Evolutionary conservation across 1,140 invertebrate genomes (phyloP).

Genomic region (Ceratina japonica): DNA sequence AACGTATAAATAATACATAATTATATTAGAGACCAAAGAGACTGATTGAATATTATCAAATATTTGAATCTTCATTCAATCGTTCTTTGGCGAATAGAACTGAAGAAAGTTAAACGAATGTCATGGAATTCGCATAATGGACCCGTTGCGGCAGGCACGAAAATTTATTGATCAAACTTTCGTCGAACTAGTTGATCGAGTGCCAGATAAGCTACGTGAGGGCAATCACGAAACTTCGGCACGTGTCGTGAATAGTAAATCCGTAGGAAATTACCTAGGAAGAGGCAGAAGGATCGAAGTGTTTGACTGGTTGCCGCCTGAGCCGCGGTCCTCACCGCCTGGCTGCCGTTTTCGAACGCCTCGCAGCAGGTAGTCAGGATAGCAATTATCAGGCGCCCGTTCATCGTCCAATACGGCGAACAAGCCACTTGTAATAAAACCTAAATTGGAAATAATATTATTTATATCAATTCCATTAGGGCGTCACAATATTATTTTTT

Average conservation of each 20-base stretch:
- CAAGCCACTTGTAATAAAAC: constrained; percentile 90
- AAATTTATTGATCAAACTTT: constrained; percentile 56
- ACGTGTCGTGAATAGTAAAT: not conserved
- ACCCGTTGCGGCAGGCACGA: constrained; percentile 27
- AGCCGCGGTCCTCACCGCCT: constrained; percentile 89
- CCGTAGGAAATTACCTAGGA: constrained; percentile 81
- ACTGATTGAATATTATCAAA: too few species aligned
- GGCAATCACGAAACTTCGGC: not conserved
- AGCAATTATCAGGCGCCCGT: constrained; percentile 89
- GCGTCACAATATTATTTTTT: too few species aligned
- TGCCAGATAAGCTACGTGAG: not conserved
- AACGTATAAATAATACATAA: too few species aligned
- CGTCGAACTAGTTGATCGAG: not conserved
- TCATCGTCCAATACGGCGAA: constrained; percentile 89
- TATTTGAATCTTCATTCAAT: not conserved
- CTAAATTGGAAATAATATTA: constrained; percentile 71
- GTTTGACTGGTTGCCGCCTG: constrained; percentile 91
- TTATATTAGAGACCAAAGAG: too few species aligned
- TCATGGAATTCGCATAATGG: constrained; percentile 21
- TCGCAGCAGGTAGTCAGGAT: constrained; percentile 87
- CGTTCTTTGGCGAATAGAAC: not conserved
- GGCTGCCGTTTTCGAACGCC: constrained; percentile 86
- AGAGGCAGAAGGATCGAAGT: constrained; percentile 88
- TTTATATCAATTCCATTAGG: not conserved
- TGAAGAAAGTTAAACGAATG: not conserved